Evolutionary conservation across 2,113 vertebrate genomes (phyloP).

Genomic region (Oryzias woworae): DNA sequence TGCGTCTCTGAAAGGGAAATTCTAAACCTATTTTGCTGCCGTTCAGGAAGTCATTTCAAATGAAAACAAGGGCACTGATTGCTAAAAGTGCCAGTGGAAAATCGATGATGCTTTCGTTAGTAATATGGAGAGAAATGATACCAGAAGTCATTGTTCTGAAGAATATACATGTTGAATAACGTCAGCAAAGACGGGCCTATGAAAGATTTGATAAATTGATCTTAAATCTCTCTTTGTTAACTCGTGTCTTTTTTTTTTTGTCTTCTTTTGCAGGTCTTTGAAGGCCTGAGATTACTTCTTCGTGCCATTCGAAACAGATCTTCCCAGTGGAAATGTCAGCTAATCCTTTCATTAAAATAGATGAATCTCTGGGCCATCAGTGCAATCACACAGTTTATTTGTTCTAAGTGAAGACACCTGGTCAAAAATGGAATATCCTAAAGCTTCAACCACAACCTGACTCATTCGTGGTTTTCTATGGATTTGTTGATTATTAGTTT

Average conservation of each 20-base stretch:
- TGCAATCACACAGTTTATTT: neutral
- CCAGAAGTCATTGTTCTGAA: conserved; percentile 4
- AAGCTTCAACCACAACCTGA: conserved; percentile 2
- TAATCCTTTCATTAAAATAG: neutral
- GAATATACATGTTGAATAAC: neutral
- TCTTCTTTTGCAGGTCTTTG: conserved; percentile 46
- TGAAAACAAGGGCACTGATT: conserved; percentile 36
- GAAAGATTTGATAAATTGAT: conserved; percentile 17
- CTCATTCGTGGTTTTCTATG: conserved; percentile 6
- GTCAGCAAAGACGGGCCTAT: neutral
- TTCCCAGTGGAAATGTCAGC: conserved; percentile 1
- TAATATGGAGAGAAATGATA: conserved; percentile 29
- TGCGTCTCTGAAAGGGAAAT: conserved; percentile 10
- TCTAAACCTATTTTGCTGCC: conserved; percentile 16
- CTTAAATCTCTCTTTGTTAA: neutral
- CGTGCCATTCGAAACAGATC: conserved; percentile 7
- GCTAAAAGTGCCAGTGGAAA: conserved; percentile 28
- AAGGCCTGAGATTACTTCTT: neutral
- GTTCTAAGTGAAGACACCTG: neutral
- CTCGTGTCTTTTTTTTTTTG: conserved; percentile 1
- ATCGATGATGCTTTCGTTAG: conserved; percentile 20
- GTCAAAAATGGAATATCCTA: conserved; percentile 4
- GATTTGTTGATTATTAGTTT: neutral
- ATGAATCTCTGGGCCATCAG: conserved; percentile 29
- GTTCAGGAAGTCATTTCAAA: conserved; percentile 23